phyloP scores from a whole-genome alignment of 2,113 vertebrate species.

The Halcyon senegalensis region DNA sequence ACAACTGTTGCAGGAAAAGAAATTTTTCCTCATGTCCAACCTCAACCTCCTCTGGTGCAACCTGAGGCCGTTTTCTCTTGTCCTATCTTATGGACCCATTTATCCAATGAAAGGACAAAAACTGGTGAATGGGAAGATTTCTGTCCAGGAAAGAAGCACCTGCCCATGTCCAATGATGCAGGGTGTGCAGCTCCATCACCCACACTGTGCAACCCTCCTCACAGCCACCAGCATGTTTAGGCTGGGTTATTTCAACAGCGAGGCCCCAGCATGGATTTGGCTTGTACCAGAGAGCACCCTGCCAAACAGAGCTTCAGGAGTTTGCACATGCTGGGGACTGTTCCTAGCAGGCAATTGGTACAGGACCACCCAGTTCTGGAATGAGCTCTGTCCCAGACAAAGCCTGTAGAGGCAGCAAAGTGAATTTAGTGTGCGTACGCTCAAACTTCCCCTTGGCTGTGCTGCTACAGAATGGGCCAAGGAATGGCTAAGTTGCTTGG shows the following conservation, averaged over 20 bases:
- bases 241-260: neutral
- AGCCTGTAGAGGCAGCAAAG: neutral
- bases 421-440: neutral
- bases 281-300: neutral
- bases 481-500: neutral
- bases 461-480: neutral
- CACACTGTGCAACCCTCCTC: neutral
- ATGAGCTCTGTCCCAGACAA: neutral
- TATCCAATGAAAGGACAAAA: neutral
- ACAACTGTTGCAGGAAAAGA: neutral
- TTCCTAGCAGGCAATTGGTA: neutral
- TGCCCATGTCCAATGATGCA: fast-evolving
- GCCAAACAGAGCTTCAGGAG: slow-evolving; percentile 23
- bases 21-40: neutral
- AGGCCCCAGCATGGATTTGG: neutral
- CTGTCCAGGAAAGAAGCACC: neutral
- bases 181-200: neutral
- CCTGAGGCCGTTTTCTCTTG: neutral
- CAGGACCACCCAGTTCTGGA: neutral
- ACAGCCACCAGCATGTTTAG: neutral
- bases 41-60: neutral
- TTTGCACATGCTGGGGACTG: neutral
- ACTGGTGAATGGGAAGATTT: too few relatives aligned
- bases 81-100: neutral
- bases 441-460: neutral